Percentiles rank a stretch among this genome's conserved stretches.
Conservation (phyloP, 2,113 vertebrate species). For the Dissostichus mawsoni region DNA sequence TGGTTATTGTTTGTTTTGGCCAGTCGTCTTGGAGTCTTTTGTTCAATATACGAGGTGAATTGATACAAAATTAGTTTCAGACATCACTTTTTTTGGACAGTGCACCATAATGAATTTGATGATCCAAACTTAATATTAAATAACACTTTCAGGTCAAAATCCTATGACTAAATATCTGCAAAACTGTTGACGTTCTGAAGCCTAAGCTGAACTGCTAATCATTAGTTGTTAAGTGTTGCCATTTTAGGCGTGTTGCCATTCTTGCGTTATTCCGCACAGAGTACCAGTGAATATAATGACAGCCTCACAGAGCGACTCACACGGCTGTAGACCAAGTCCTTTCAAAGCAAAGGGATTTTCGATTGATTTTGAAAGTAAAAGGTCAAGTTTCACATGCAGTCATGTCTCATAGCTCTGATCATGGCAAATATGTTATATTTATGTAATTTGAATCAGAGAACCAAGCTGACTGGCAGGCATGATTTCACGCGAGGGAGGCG, state of each 20-base stretch:
- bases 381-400: neutral
- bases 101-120: neutral
- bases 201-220: neutral
- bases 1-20: neutral
- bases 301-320: neutral
- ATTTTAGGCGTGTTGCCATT: too few species aligned
- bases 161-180: neutral
- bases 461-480: neutral
- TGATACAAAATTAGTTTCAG: neutral
- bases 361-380: neutral
- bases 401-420: neutral
- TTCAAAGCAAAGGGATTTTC: too few species aligned
- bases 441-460: neutral
- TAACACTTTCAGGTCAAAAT: neutral
- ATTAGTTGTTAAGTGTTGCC: neutral
- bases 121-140: neutral
- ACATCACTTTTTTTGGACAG: neutral
- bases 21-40: neutral
- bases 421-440: neutral
- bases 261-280: neutral
- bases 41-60: neutral
- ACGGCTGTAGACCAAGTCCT: neutral
- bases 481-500: neutral
- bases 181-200: neutral
- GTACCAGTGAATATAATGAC: neutral